Conservation (phyloP, 1,140 invertebrate species). For the Drosophila insularis region DNA sequence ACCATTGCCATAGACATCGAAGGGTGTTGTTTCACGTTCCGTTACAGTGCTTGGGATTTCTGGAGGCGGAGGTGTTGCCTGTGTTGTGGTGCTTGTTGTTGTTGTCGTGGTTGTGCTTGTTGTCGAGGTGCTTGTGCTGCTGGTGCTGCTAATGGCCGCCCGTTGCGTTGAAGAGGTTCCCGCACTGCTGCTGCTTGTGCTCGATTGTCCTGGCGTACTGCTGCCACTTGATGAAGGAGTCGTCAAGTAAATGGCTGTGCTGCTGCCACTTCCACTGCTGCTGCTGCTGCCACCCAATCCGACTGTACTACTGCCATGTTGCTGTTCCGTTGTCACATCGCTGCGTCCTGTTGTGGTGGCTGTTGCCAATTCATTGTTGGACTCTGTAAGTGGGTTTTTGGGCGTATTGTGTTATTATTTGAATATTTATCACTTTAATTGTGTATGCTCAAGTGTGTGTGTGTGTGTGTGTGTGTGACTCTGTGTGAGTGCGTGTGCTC, state of each 20-base stretch:
- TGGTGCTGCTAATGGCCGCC: conserved; percentile 50
- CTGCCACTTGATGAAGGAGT: conserved; percentile 50
- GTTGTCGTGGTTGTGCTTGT: conserved; percentile 58
- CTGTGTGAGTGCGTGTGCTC: conserved; percentile 15
- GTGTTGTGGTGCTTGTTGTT: conserved; percentile 63
- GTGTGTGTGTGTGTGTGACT: conserved; percentile 9
- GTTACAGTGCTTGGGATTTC: conserved; percentile 67
- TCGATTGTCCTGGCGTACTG: conserved; percentile 38
- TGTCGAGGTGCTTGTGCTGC: conserved; percentile 41
- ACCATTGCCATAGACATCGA: conserved; percentile 47
- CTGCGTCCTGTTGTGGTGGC: conserved; percentile 72
- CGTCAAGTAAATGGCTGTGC: conserved; percentile 56
- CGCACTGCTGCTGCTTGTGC: conserved; percentile 45
- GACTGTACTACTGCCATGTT: conserved; percentile 35
- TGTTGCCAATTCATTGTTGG: conserved; percentile 71
- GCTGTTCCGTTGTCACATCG: conserved; percentile 70
- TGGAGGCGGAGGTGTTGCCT: conserved; percentile 52
- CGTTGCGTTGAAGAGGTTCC: conserved; percentile 55
- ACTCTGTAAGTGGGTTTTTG: conserved; percentile 67
- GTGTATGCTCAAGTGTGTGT: neutral
- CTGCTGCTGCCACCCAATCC: conserved; percentile 22
- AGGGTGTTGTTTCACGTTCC: conserved; percentile 71
- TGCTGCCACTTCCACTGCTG: conserved; percentile 40
- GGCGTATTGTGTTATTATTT: conserved; percentile 9
- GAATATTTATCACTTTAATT: neutral